Base-by-base conservation (phyloP, 1,140 invertebrate genomes). In the Proales similis region DNA sequence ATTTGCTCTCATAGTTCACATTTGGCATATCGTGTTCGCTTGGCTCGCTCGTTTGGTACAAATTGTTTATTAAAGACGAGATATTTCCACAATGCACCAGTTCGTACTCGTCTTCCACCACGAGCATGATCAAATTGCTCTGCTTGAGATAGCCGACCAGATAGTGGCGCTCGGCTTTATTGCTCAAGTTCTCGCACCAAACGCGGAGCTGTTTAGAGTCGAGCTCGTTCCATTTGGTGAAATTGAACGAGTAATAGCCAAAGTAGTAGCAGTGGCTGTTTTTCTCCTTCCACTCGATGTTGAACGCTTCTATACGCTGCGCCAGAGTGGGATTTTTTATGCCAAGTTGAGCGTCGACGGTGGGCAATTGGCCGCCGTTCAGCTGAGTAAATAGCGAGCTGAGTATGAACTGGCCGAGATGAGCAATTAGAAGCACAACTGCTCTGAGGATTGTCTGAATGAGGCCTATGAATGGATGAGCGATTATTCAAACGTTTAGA, bases 191-290 rank as follows among this genome's bases (percentile, higher is more conserved):
- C 9, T 36, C 9, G 36, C 51, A 57, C 51, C 51, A 57, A 11
- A 57, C 33, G 1, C 51, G n/a, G 0, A 57, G 11, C 20, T 57
- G 26, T 5, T 36, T 42, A 22, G 51, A 36, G n/a, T 57, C 51
- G 14, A 57, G 12, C 27, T 14, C 22, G 29, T 42, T 57, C 51
- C 51, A 57, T 26, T 57, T 57, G 19, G 33, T 57, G 26, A 57
- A 57, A 14, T 57, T 57, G 27, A 57, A 57, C 22, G 51, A 39
- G 30, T 57, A 57, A 26, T 42, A 36, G 12, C 51, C 51, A 26
- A 57, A 57, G 30, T 57, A 42, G 36, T 57, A 57, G 36, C 51
- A 57, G 22, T 57, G 51, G 29, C 51, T 57, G 17, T 39, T 57
- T 42, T 57, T 57, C n/a, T 26, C 36, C n/a, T 42, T 17, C 36